Base-by-base conservation (phyloP, 2,888 invertebrate genomes). In the Drosophila longiperda region DNA sequence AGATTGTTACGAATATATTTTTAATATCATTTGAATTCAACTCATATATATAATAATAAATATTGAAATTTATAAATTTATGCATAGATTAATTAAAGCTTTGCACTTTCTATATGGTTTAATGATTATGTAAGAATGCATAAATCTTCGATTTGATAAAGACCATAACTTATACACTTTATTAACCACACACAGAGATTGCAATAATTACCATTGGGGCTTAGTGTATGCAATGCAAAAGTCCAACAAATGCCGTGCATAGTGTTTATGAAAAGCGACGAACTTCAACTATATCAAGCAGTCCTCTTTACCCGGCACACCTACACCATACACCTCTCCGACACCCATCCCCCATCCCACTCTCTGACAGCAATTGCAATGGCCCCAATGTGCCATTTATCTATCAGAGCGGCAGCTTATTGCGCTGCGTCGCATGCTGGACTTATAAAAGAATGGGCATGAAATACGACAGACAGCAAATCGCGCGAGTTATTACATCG, bases 401-500 rank as follows among this genome's bases (percentile, higher is more conserved):
- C 81, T 78, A 66, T 64, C 36, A 61, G 60, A 63, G 59, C 64
- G 70, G 50, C 48, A 57, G 70, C 73, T 72, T 78, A 79, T 78
- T 80, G 78, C 68, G 36, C 57, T 48, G 45, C 53, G 33, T 23
- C 55, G 59, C 48, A 32, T 68, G 49, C 75, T 50, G 70, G 75
- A 63, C 80, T 79, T 66, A 79, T 79, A 78, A 75, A 78, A 79
- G 79, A 72, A 62, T 66, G 54, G 72, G 38, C 60, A 78, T 78
- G 76, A 87, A 85, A 85, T 85, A 84, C 85, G 88, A 87, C 86
- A 80, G 80, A 78, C 78, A 80, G 88, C 74, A 73, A 77, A 75
- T 68, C 82, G 84, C 75, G 73, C 70, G 67, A 80, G 82, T 84
- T 89, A 85, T 85, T 88, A 87, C 79, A 85, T 84, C 70, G 82